Evolutionary conservation across 2,113 vertebrate genomes (phyloP).

Genomic region (Percina caprodes): DNA sequence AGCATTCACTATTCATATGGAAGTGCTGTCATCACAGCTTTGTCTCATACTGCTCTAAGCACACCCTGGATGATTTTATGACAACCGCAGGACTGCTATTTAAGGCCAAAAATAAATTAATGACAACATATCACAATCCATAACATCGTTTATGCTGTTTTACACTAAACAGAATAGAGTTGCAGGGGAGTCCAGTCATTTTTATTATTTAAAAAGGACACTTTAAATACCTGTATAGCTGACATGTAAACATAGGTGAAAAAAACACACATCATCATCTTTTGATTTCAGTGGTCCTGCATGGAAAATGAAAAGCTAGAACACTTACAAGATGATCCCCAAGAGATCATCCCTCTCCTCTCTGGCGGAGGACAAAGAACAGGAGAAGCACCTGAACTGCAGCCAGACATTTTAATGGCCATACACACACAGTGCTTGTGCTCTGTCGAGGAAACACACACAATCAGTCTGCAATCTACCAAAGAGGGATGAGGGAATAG

Average conservation of each 20-base stretch:
- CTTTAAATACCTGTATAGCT: neutral
- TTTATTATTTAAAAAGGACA: slow-evolving; percentile 5
- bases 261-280: slow-evolving; percentile 17
- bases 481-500: slow-evolving; percentile 34
- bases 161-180: neutral
- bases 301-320: slow-evolving; percentile 52
- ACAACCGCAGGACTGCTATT: slow-evolving; percentile 10
- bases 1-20: slow-evolving; percentile 1
- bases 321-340: slow-evolving; percentile 48
- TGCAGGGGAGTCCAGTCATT: neutral
- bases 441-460: slow-evolving; percentile 60
- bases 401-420: slow-evolving; percentile 65
- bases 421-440: slow-evolving; percentile 41
- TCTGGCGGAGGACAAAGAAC: slow-evolving; percentile 38
- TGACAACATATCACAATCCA: neutral
- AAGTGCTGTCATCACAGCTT: slow-evolving; percentile 8
- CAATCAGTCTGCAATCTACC: slow-evolving; percentile 16
- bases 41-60: neutral
- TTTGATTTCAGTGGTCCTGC: slow-evolving; percentile 20
- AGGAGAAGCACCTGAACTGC: slow-evolving; percentile 48
- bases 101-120: neutral
- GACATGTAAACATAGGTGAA: slow-evolving; percentile 11
- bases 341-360: slow-evolving; percentile 40
- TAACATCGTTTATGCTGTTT: neutral
- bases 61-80: neutral